Evolutionary conservation across 2,797 vertebrate genomes (phyloP), one percentile per base, ranked within the genome.

Genomic region (Lepus townsendii): DNA sequence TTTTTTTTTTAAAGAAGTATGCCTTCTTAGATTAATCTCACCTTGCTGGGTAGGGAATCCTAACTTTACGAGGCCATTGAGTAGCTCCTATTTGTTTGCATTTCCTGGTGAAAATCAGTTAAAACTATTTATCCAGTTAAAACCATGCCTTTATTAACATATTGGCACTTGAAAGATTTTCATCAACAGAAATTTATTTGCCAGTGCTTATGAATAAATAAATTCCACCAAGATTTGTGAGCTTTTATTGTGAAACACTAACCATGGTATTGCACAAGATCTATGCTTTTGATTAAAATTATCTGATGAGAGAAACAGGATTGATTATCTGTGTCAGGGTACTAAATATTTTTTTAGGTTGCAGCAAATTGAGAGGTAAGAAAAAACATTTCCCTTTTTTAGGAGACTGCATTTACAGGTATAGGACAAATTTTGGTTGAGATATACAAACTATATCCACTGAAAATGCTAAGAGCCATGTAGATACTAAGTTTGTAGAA

Each of bases 141-240:
- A 93, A 52, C 62, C 8, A 88, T 26, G 78, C 47, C 90, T 85
- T 66, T 77, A 85, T 75, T 77, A 87, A 91, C 32, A 63, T 42
- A 96, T 32, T 90, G 88, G 71, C 24, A 35, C 50, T 87, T 84
- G 68, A 71, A 85, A 92, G 35, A 90, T 92, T 92, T 92, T 88
- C 52, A 78, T 57, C 63, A 93, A 71, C 8, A 66, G 83, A n/a
- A 76, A 90, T 65, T 42, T 19, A 32, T 76, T 96, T 80, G 35
- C 26, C 47, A 88, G 77, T 42, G 54, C 54, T 75, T 52, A 88
- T 78, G 91, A 91, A 80, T 82, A 90, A 54, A 68, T 79, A 57
- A 62, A 76, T 83, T 62, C 5, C 38, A 50, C 35, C 17, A 93
- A 57, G 72, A 91, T 82, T 83, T 90, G 60, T 63, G 78, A n/a